These are phyloP conservation scores for Python bivittatus DNA, from an alignment of 2,113 vertebrate species.

Conservation along the genomic window DNA sequence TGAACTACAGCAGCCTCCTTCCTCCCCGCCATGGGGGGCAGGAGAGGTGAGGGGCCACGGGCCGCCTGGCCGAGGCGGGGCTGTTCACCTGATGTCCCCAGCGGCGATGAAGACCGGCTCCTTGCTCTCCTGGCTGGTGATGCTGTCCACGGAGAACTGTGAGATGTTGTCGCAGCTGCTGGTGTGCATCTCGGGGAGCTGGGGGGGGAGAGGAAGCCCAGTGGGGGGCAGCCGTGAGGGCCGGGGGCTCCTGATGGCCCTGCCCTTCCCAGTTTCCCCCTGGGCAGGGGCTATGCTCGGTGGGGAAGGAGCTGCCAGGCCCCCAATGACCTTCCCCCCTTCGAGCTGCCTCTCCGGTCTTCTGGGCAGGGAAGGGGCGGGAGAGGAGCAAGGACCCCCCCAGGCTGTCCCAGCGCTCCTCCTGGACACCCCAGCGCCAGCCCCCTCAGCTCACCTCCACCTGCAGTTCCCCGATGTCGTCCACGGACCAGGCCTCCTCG, in stretches of 20 bases:
- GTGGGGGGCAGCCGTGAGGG: background rate
- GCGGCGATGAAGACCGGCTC: slow-evolving; percentile 94
- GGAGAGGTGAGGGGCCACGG: background rate
- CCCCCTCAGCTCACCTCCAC: slow-evolving; percentile 82
- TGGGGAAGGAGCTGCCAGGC: too few species aligned
- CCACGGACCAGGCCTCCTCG: slow-evolving; percentile 94
- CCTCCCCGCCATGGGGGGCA: background rate
- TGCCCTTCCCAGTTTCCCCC: too few species aligned
- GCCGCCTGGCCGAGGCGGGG: background rate
- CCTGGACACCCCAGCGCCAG: too few species aligned
- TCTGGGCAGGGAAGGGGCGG: background rate
- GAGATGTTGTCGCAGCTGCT: slow-evolving; percentile 99
- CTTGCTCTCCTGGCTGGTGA: slow-evolving; percentile 95
- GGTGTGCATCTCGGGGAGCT: slow-evolving; percentile 91
- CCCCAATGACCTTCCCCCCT: background rate
- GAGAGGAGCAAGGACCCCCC: too few species aligned
- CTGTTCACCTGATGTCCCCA: slow-evolving; percentile 87
- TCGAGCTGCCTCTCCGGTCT: background rate
- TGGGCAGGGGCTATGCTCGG: too few species aligned
- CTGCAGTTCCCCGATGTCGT: slow-evolving; percentile 94
- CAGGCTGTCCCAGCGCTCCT: too few species aligned
- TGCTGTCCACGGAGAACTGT: slow-evolving; percentile 97
- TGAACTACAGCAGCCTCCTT: too few species aligned
- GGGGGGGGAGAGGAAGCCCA: background rate
- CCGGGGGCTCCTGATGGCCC: background rate